Percentiles rank a stretch among this genome's conserved stretches.
Conservation (phyloP, 1,140 invertebrate species). For the Heliconius eleuchia region DNA sequence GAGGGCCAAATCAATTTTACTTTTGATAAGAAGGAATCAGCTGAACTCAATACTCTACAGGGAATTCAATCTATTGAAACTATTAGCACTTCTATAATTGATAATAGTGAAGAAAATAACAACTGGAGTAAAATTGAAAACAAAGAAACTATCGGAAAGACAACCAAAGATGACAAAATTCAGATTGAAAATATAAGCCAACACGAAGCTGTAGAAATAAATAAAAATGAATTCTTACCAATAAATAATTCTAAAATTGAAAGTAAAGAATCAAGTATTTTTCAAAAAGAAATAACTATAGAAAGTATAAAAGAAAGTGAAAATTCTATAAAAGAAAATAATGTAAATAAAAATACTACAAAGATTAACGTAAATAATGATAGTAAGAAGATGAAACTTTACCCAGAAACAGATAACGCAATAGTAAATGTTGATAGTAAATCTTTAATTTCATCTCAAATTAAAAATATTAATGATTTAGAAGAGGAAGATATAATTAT, state of each 20-base stretch:
- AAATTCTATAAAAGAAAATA: constrained; percentile 3
- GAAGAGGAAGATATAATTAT: constrained; percentile 51
- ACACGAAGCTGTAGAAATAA: neutral
- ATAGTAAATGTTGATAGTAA: neutral
- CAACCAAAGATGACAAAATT: neutral
- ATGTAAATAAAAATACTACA: neutral
- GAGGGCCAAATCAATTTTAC: neutral
- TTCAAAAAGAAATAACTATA: neutral
- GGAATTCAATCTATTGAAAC: neutral
- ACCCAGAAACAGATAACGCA: neutral
- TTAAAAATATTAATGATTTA: constrained; percentile 33
- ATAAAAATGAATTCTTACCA: neutral
- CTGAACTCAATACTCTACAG: neutral
- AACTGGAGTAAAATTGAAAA: neutral
- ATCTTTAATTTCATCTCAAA: constrained; percentile 17
- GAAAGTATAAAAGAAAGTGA: neutral
- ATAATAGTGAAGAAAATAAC: neutral
- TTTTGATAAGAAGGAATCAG: neutral
- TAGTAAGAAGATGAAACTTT: neutral
- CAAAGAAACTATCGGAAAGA: neutral
- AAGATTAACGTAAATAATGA: constrained; percentile 4
- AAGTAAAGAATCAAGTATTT: neutral
- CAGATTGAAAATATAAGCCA: neutral
- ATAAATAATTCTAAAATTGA: neutral
- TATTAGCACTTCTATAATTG: neutral